phyloP scores from a whole-genome alignment of 2,113 vertebrate genomes.

The Pollimyrus isidori region DNA sequence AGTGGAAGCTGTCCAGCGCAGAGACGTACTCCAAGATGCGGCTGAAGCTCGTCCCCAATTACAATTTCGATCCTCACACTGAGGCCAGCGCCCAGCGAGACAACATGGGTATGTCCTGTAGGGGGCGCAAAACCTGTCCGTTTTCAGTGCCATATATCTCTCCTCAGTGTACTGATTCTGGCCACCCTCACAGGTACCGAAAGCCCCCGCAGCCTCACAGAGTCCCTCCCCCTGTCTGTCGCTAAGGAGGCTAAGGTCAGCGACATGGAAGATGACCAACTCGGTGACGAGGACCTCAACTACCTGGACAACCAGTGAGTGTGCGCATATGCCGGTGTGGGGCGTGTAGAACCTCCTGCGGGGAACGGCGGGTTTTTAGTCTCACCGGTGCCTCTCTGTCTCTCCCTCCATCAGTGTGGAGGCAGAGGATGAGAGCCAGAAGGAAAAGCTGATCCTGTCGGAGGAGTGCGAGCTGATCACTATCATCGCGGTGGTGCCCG shows the following conservation, averaged over 20 bases:
- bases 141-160: neutral
- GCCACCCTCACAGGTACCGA: constrained; percentile 62
- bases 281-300: constrained; percentile 81
- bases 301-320: constrained; percentile 76
- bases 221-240: constrained; percentile 75
- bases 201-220: constrained; percentile 61
- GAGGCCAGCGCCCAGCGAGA: constrained; percentile 92
- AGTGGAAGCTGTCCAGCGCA: constrained; percentile 77
- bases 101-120: constrained; percentile 73
- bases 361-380: neutral
- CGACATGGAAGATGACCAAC: constrained; percentile 80
- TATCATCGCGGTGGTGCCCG: constrained; percentile 73
- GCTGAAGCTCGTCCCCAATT: constrained; percentile 90
- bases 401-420: constrained; percentile 58
- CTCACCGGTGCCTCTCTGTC: neutral
- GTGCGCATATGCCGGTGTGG: neutral
- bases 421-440: constrained; percentile 76
- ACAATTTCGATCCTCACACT: constrained; percentile 72
- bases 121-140: neutral
- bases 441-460: constrained; percentile 85
- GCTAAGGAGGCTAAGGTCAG: constrained; percentile 94
- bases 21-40: constrained; percentile 97
- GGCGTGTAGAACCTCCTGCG: neutral
- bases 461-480: constrained; percentile 97
- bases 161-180: neutral